A percentile compares a stretch with the other conserved stretches of the same genome.
phyloP scores from a whole-genome alignment of 2,888 invertebrate genomes.

The Leptinotarsa tumamoca region DNA sequence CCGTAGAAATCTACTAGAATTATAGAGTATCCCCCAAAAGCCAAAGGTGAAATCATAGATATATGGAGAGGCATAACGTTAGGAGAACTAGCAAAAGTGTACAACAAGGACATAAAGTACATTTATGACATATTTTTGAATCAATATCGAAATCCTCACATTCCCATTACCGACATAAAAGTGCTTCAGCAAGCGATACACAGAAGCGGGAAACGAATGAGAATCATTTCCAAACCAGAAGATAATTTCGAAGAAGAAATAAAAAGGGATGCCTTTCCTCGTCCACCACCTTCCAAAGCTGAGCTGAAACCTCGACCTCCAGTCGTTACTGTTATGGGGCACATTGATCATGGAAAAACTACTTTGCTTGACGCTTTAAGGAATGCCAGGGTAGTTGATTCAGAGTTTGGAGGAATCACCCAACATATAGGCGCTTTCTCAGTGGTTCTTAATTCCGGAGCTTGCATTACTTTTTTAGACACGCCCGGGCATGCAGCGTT shows the following conservation, averaged over 20 bases:
- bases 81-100: slow-evolving; percentile 75
- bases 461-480: slow-evolving; percentile 92
- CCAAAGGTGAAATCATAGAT: slow-evolving; percentile 70
- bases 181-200: slow-evolving; percentile 60
- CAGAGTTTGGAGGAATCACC: slow-evolving; percentile 98
- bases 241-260: slow-evolving; percentile 48
- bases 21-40: slow-evolving; percentile 74
- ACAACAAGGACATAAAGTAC: slow-evolving; percentile 75
- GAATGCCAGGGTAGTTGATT: slow-evolving; percentile 86
- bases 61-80: slow-evolving; percentile 89
- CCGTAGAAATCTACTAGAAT: slow-evolving; percentile 68
- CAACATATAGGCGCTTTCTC: slow-evolving; percentile 99
- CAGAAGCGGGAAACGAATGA: slow-evolving; percentile 61
- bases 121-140: slow-evolving; percentile 61
- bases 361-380: slow-evolving; percentile 91
- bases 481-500: slow-evolving; percentile 99
- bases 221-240: slow-evolving; percentile 60
- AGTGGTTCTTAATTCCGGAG: slow-evolving; percentile 75
- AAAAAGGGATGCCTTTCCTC: slow-evolving; percentile 68
- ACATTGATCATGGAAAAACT: slow-evolving; percentile 98
- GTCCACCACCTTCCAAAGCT: slow-evolving; percentile 75
- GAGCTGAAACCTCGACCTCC: slow-evolving; percentile 84
- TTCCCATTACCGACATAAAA: slow-evolving; percentile 59
- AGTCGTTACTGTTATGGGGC: slow-evolving; percentile 98
- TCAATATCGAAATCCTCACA: slow-evolving; percentile 54